These are phyloP conservation scores for Drosophila melanosoma DNA, from an alignment of 2,888 invertebrate species.

Conservation along the genomic window DNA sequence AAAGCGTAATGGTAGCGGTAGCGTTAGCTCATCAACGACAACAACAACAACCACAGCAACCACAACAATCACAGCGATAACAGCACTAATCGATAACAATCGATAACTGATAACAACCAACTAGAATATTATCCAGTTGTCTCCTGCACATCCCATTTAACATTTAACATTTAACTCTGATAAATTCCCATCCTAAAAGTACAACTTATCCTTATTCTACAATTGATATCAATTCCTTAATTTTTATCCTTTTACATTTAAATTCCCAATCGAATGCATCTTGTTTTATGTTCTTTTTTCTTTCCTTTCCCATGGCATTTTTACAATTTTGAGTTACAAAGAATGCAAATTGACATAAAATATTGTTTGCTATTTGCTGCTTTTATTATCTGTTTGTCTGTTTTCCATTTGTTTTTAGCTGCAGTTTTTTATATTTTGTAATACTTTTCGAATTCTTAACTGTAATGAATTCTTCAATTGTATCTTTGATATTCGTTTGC, in stretches of 20 bases:
- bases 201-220: not conserved
- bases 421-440: no score
- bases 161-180: not conserved
- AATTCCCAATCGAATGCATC: not conserved
- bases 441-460: no score
- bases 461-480: no score
- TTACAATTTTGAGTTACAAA: not conserved
- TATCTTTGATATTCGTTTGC: no score
- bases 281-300: not conserved
- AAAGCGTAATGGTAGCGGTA: conserved; percentile 53
- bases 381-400: no score
- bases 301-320: not conserved
- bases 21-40: conserved; percentile 33
- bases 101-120: not conserved
- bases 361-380: not conserved
- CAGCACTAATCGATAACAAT: conserved; percentile 8
- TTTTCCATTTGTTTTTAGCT: no score
- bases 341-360: not conserved
- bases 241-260: not conserved
- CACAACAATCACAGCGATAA: conserved; percentile 17
- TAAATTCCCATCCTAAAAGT: no score
- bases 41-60: conserved; percentile 9
- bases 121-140: not conserved
- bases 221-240: not conserved
- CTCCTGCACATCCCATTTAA: not conserved